Base-by-base conservation (phyloP, 2,888 invertebrate species). In the Hemithea aestivaria region DNA sequence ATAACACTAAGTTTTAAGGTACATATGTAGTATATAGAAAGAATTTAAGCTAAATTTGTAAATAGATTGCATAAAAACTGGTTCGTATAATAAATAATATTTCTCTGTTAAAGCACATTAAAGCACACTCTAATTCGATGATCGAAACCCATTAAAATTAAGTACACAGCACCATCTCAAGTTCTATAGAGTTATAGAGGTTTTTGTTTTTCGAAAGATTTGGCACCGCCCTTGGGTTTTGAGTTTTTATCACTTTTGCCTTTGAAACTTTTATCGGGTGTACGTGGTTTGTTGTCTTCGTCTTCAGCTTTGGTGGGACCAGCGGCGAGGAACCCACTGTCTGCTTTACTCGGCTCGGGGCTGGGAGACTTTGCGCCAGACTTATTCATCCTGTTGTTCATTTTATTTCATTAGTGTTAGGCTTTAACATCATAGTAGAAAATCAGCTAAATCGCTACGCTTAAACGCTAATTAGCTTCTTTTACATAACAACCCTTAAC, bases 341-440 rank as follows among this genome's bases (percentile, higher is more conserved):
- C 29, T 6, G 16, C 28, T 20, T 35, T 41, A 9, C 10, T 21
- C 2, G 37, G 31, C 2, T 37, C 34, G 1, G 37, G 24, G 21
- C 31, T 37, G 16, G 23, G 12, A 9, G 34, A 31, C 6, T 44
- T 40, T 28, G 45, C 45, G 23, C 43, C 38, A 38, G 34, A n/a
- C 32, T 49, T 49, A 52, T 40, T 34, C 16, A 16, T 16, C 40
- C 58, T 60, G 53, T 34, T 34, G 25, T 16, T 2, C 3, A 16
- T n/a, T n/a, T n/a, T n/a, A n/a, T n/a, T n/a, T n/a, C n/a, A n/a
- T n/a, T n/a, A n/a, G n/a, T n/a, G n/a, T n/a, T n/a, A n/a, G n/a
- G n/a, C n/a, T n/a, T n/a, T n/a, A n/a, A n/a, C n/a, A n/a, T n/a
- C n/a, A n/a, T n/a, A n/a, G n/a, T n/a, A n/a, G n/a, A n/a, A n/a